Percentiles rank a stretch among this genome's conserved stretches.
These are phyloP conservation scores for Ciconia nigra DNA, from an alignment of 2,797 vertebrate species.

Conservation along the genomic window DNA sequence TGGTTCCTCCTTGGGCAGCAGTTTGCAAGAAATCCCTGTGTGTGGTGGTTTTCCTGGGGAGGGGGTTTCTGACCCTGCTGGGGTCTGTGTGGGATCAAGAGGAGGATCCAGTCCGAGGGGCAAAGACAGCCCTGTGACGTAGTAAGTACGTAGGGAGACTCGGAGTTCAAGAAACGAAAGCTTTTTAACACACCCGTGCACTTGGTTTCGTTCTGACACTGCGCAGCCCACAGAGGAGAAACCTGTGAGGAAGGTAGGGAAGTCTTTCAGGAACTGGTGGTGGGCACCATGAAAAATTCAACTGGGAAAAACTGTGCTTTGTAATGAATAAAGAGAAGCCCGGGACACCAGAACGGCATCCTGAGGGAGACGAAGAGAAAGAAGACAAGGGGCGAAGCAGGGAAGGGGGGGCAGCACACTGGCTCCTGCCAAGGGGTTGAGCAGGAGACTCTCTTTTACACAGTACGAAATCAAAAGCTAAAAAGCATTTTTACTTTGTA, in stretches of 20 bases:
- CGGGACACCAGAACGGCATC: too few species aligned
- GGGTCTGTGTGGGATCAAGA: neutral
- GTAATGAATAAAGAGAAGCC: neutral
- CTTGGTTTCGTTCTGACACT: neutral
- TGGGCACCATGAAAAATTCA: neutral
- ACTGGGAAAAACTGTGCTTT: neutral
- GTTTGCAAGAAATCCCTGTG: rapidly evolving
- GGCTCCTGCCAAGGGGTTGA: too few species aligned
- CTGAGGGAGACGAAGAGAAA: neutral
- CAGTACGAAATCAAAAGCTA: neutral
- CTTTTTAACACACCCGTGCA: rapidly evolving
- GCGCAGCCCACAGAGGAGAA: neutral
- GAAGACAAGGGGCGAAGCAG: neutral
- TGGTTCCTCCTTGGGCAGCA: rapidly evolving
- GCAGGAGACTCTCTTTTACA: neutral
- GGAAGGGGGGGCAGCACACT: neutral
- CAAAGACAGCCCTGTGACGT: rapidly evolving
- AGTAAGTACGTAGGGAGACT: neutral
- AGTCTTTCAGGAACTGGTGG: neutral
- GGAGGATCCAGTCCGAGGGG: neutral
- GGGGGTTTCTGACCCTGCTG: too few species aligned
- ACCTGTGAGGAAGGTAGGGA: neutral
- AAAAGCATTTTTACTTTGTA: neutral
- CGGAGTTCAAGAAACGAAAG: neutral
- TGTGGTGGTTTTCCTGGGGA: neutral